Percentiles rank a stretch among this genome's conserved stretches.
phyloP scores from a whole-genome alignment of 2,113 vertebrate species.

The Eurystomus gularis region DNA sequence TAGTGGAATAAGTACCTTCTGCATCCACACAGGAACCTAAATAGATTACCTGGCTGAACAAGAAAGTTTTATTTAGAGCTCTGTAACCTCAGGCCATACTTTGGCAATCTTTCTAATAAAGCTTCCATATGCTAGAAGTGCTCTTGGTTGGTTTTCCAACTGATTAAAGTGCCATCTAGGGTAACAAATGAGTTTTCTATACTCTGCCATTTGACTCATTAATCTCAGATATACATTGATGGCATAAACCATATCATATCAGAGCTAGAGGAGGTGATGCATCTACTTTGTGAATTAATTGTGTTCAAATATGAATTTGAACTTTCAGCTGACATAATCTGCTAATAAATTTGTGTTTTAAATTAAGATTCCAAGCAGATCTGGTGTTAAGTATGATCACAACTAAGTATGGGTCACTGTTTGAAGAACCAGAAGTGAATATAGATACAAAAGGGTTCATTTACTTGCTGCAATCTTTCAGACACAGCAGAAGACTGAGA shows the following conservation, averaged over 20 bases:
- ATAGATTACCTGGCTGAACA: not conserved
- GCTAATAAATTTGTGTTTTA: not conserved
- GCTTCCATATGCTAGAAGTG: not conserved
- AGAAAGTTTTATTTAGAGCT: not conserved
- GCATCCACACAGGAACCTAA: not conserved
- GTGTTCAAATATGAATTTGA: not conserved
- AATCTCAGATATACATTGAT: not conserved
- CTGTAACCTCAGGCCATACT: not conserved
- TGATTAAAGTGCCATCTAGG: conserved; percentile 4
- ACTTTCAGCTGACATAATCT: not conserved
- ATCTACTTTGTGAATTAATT: not conserved
- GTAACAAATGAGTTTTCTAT: conserved; percentile 25
- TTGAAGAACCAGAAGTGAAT: not conserved
- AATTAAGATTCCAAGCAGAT: not conserved
- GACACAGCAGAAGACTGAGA: not conserved
- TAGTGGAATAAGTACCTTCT: not conserved
- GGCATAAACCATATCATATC: not conserved
- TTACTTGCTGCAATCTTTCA: not conserved
- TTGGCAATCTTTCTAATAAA: conserved; percentile 1
- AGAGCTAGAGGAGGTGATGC: not conserved
- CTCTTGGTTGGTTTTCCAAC: not conserved
- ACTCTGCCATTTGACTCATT: conserved; percentile 12
- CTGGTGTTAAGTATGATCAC: not conserved
- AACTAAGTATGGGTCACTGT: not conserved
- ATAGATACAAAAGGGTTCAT: not conserved